These are phyloP conservation scores for Bergia sp. DNA, from an alignment of 92 coral and sea anemone species.

Conservation along the genomic window DNA sequence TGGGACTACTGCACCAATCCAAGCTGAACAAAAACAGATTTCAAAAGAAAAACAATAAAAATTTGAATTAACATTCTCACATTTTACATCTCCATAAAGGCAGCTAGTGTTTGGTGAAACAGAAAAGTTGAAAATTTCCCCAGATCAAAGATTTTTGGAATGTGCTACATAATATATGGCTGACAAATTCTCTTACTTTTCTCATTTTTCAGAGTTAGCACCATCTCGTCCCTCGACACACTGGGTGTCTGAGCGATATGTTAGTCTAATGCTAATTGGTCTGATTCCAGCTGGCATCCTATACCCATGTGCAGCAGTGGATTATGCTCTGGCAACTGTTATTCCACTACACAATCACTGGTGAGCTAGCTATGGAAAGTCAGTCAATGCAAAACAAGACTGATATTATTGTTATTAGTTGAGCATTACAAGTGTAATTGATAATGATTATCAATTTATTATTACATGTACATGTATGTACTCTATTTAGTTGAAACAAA, in stretches of 20 bases:
- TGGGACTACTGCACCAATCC: no score
- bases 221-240: slow-evolving; percentile 88
- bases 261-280: slow-evolving; percentile 80
- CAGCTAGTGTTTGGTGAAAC: no score
- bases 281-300: slow-evolving; percentile 91
- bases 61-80: no score
- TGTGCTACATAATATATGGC: not conserved
- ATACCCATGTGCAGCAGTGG: slow-evolving; percentile 92
- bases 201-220: slow-evolving; percentile 61
- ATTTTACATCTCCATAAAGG: no score
- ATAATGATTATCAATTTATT: no score
- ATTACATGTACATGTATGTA: no score
- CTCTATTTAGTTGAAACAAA: no score
- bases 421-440: not conserved
- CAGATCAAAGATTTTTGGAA: no score
- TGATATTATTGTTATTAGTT: not conserved
- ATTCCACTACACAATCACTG: slow-evolving; percentile 97
- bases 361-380: slow-evolving; percentile 51
- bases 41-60: no score
- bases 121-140: no score
- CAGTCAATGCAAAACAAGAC: not conserved
- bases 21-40: no score
- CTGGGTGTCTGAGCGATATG: slow-evolving; percentile 86
- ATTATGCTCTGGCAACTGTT: slow-evolving; percentile 93
- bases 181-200: not conserved